phyloP scores from a whole-genome alignment of 2,113 vertebrate species.

The Platichthys stellatus region DNA sequence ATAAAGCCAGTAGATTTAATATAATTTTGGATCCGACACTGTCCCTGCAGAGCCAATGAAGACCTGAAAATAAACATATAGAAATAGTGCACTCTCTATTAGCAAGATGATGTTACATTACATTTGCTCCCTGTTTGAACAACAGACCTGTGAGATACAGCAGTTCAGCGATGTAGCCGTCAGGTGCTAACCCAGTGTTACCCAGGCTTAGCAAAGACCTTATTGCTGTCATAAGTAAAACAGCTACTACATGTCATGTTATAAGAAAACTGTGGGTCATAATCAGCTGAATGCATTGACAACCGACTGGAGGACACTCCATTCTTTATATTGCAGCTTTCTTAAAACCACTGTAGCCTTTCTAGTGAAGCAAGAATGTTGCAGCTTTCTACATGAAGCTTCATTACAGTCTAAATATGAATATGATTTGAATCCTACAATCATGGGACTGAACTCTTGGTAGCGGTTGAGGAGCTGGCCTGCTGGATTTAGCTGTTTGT shows the following conservation, averaged over 20 bases:
- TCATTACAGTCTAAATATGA: too few relatives aligned
- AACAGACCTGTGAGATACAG: too few relatives aligned
- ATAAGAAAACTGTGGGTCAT: background rate
- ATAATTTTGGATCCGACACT: background rate
- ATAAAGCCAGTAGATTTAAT: background rate
- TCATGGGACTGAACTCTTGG: too few relatives aligned
- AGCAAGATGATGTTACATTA: background rate
- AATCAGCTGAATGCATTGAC: background rate
- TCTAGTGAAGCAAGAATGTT: background rate
- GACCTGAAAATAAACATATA: background rate
- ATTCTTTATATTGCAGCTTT: too few relatives aligned
- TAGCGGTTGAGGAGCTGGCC: too few relatives aligned
- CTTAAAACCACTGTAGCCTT: background rate
- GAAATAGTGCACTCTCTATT: background rate
- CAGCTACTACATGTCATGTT: too few relatives aligned
- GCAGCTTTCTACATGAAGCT: background rate
- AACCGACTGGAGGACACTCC: background rate
- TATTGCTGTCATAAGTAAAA: background rate
- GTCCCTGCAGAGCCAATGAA: background rate
- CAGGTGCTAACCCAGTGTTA: too few relatives aligned
- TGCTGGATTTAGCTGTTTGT: background rate
- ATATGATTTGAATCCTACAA: too few relatives aligned
- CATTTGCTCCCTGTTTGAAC: too few relatives aligned
- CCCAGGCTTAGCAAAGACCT: too few relatives aligned
- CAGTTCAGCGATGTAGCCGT: too few relatives aligned